Base-by-base conservation (phyloP, 2,113 vertebrate species). In the Bufo gargarizans region DNA sequence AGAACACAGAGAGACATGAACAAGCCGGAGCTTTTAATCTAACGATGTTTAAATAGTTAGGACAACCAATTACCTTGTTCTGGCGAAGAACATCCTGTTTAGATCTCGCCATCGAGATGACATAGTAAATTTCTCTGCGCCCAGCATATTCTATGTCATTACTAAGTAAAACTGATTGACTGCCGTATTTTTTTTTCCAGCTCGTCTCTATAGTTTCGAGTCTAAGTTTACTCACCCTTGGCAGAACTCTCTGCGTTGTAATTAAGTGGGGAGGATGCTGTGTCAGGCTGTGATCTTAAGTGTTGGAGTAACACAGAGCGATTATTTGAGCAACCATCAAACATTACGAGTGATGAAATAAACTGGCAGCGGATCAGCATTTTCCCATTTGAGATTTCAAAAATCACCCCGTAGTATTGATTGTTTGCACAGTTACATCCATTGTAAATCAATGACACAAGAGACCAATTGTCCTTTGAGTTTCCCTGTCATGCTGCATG, bases 361-460 rank as follows among this genome's bases (percentile, higher is more conserved):
- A 84, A 56, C 81, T 84, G 81, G 87, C 87, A 84, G 61, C 56
- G 71, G 74, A 77, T 84, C 87, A 88, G 58, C 59, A 63, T 72
- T 67, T 76, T 88, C 47, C 71, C 77, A 17, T 84, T 53, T 59
- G 69, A 84, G 80, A 88, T 77, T 22, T 88, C 53, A 77, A 80
- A 82, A 83, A 65, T 84, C 43, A 65, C 81, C 87, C 87, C 58
- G 80, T 84, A 76, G 49, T 88, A 84, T 88, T 84, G 87, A 88
- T 77, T 88, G 87, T 88, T 88, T 88, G 65, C 86, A 63, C 72
- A 84, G 87, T 88, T 84, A 84, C 81, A 88, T 84, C 47, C 58
- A 88, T 84, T 88, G 87, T 84, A 84, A 88, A 88, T 88, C 81
- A 84, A 88, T 88, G 81, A 17, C 87, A 88, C 87, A 84, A 82